Base-by-base conservation (phyloP, 2,797 vertebrate genomes). In the Xerus rutilus region DNA sequence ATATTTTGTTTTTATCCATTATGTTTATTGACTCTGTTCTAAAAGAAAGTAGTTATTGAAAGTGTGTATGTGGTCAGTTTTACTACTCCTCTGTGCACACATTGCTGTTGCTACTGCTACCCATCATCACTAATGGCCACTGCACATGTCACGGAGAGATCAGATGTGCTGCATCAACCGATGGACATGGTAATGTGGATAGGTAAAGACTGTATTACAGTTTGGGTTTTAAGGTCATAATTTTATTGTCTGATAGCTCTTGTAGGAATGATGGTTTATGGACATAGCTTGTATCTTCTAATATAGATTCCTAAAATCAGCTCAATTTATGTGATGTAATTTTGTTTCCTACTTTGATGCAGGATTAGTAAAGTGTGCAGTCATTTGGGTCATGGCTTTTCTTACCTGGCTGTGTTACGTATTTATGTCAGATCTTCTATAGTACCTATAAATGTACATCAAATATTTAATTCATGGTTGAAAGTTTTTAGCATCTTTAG, bases 401-500 rank as follows among this genome's bases (percentile, higher is more conserved):
- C 84, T 54, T 86, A 90, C 14, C 77, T 28, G 39, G 65, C 85
- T 79, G 35, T 81, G 54, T 94, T 86, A 79, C 30, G 43, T 82
- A 69, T 93, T 85, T 84, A 77, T 91, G 85, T 97, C 83, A 88
- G 47, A 67, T 67, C 72, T 96, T 86, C 47, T 78, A 69, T 35
- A 86, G 59, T 86, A 91, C 45, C 86, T 97, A 11, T 72, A 96
- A 91, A 96, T 87, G 96, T 91, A 64, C 76, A 92, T 83, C 83
- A n/a, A 20, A 18, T 91, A 93, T 78, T 85, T 83, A 54, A 72
- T 93, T 96, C 83, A 47, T 87, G 95, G 54, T 91, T 88, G 86
- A 45, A 86, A 89, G 74, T 73, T 97, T 97, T 97, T 93, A 95
- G 93, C 96, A 52, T 96, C 82, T 76, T 97, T 72, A 97, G 91